Evolutionary conservation across 30 jellyfish, hydroid and myxozoan species (phyloP), one percentile per base, ranked within the genome.

Genomic region (Mastigias papua): DNA sequence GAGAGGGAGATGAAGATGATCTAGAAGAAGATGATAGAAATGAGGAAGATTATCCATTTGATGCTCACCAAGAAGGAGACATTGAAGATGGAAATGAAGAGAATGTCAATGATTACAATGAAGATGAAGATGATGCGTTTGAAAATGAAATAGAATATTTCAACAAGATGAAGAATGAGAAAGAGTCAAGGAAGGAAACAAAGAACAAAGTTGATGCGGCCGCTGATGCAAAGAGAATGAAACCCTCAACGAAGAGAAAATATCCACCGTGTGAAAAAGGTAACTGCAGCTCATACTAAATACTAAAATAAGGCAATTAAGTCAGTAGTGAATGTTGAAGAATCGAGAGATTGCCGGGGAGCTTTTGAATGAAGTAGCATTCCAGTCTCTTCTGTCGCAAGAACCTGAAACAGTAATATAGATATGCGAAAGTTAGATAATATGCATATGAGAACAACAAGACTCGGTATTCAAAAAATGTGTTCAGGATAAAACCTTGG

Each of bases 251-350:
- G 7, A 69, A 69, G 20, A 13, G 62, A 1, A 30, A 25, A 2
- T 33, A 69, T 69, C 33, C 13, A 0, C 33, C 81, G 15, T 69
- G 81, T 21, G 81, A 69, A 46, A 69, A 69, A 69, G 81, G 81
- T 69, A 5, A 69, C n/a, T n/a, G n/a, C n/a, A n/a, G n/a, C n/a
- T n/a, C n/a, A n/a, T n/a, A n/a, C n/a, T n/a, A n/a, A n/a, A n/a
- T n/a, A n/a, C n/a, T n/a, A n/a, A n/a, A n/a, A n/a, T n/a, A n/a
- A n/a, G n/a, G n/a, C n/a, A n/a, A n/a, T n/a, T n/a, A n/a, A n/a
- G n/a, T n/a, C n/a, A n/a, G n/a, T n/a, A n/a, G n/a, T n/a, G n/a
- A n/a, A n/a, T n/a, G n/a, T n/a, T n/a, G n/a, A n/a, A n/a, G n/a
- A n/a, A n/a, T n/a, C n/a, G n/a, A n/a, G n/a, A n/a, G n/a, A n/a